A percentile compares a stretch with the other conserved stretches of the same genome.
phyloP scores from a whole-genome alignment of 2,113 vertebrate genomes.

The Hystrix brachyura region DNA sequence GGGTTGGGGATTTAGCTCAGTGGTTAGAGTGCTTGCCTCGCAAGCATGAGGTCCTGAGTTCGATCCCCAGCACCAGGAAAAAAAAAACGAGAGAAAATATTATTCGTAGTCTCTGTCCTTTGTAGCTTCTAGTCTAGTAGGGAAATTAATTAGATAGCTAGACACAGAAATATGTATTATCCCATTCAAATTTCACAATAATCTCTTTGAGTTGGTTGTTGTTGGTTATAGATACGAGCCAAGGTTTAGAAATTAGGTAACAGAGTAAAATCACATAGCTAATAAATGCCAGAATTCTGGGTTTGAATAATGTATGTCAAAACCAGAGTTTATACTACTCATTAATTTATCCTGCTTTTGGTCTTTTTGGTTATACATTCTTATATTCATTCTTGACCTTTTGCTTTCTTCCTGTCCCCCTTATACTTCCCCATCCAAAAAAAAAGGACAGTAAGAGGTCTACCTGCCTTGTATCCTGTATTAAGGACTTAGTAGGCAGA shows the following conservation, averaged over 20 bases:
- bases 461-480: not conserved
- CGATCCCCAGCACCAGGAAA: no score
- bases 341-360: slow-evolving; percentile 30
- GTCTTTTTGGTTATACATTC: slow-evolving; percentile 18
- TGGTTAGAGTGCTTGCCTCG: no score
- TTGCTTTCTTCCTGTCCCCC: not conserved
- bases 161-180: not conserved
- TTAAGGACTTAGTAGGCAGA: not conserved
- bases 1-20: no score
- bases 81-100: not conserved
- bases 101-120: not conserved
- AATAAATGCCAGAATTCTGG: slow-evolving; percentile 8
- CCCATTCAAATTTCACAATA: slow-evolving; percentile 1
- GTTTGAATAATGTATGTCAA: slow-evolving; percentile 39
- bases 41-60: no score
- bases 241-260: not conserved
- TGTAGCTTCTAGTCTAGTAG: slow-evolving; percentile 20
- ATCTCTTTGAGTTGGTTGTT: slow-evolving; percentile 7
- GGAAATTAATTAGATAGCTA: slow-evolving; percentile 17
- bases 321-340: not conserved
- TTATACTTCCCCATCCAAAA: not conserved
- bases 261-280: slow-evolving; percentile 19
- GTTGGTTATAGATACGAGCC: not conserved
- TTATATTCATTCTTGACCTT: slow-evolving; percentile 30
- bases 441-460: slow-evolving; percentile 10